These are phyloP conservation scores for Pteromalus puparum DNA, from an alignment of 1,140 invertebrate species.

Conservation along the genomic window DNA sequence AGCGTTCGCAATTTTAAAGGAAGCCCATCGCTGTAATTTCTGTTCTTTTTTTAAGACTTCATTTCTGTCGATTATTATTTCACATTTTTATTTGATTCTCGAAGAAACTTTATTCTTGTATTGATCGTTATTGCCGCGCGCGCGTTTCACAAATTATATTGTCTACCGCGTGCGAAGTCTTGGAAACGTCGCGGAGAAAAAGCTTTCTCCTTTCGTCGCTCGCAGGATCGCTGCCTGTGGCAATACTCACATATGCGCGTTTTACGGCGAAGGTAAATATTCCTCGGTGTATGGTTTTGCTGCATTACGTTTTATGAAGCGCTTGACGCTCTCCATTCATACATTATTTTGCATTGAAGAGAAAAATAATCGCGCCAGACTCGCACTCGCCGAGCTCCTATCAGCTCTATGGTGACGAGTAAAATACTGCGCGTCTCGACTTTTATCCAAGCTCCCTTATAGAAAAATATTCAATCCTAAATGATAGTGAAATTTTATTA, in stretches of 20 bases:
- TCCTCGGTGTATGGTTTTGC: neutral
- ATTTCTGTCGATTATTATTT: neutral
- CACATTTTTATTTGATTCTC: neutral
- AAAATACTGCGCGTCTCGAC: neutral
- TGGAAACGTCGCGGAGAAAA: constrained; percentile 19
- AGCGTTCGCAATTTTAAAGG: no score
- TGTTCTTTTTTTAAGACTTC: no score
- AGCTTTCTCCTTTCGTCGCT: constrained; percentile 23
- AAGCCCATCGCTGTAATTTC: no score
- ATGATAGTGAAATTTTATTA: neutral
- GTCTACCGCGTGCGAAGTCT: constrained; percentile 3
- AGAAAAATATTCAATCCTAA: neutral
- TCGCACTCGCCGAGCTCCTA: neutral
- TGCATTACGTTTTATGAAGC: constrained; percentile 21
- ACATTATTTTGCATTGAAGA: constrained; percentile 36
- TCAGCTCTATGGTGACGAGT: neutral
- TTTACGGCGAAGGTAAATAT: constrained; percentile 43
- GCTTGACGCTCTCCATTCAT: constrained; percentile 29
- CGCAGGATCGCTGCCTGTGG: constrained; percentile 20
- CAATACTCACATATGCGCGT: constrained; percentile 23
- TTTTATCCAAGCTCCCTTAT: neutral
- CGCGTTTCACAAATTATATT: constrained; percentile 15
- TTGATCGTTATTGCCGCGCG: neutral
- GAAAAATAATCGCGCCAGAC: constrained; percentile 21
- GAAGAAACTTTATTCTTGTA: neutral